Evolutionary conservation across 2,113 vertebrate genomes (phyloP), one percentile per base, ranked within the genome.

Genomic region (Muscicapa adusta): DNA sequence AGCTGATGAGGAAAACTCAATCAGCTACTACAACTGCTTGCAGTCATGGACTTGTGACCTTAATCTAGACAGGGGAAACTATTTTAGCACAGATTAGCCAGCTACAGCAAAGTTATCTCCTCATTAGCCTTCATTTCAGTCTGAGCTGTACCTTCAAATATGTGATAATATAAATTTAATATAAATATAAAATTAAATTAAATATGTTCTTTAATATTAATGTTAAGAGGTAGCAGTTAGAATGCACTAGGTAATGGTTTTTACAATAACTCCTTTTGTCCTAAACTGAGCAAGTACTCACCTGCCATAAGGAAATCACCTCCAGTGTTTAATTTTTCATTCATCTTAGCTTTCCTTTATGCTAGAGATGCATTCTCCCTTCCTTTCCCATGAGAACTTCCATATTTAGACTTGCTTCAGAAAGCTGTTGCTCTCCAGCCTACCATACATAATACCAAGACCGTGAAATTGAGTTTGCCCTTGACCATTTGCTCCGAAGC

Each of bases 371-470:
- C 36, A 42, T 50, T 89, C 40, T 75, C 33, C 45, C 83, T 72
- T 71, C 67, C 85, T 88, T 85, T 95, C 89, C 77, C 89, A 77
- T 0, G 56, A 80, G 88, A 80, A 20, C 12, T 74, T 83, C 51
- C 56, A 9, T 88, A 82, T 93, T 95, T 94, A 73, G 60, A 68
- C 63, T 91, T 89, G 71, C 67, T 93, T 70, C 31, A 36, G 74
- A 73, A 94, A 89, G 67, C 85, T 93, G 67, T 91, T 96, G 50
- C 94, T 87, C 78, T 93, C 87, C 81, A 93, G 60, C 50, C 71
- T 94, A 88, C 77, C 89, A 73, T 83, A 40, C 70, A 48, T 94
- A 94, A 91, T 78, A 80, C 22, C 28, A 60, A 87, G 36, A 36
- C 42, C 51, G 38, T 89, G 71, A 95, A 93, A 83, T 62, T 2